phyloP scores from a whole-genome alignment of 2,888 invertebrate species.

The Drosophila lacicola region DNA sequence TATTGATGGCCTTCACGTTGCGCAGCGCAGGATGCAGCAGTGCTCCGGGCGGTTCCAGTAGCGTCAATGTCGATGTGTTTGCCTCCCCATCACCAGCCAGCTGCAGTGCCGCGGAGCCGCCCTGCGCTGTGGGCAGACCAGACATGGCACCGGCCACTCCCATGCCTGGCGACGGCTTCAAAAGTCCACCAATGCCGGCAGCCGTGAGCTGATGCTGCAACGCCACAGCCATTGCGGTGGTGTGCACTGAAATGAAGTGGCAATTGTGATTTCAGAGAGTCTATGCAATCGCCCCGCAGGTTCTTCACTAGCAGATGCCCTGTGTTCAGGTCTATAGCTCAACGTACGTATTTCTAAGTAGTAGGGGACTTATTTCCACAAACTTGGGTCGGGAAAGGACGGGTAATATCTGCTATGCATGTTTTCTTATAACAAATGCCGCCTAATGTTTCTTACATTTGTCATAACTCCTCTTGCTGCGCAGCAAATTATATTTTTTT shows the following conservation, averaged over 20 bases:
- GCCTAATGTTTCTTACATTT: not conserved
- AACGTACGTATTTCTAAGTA: no score
- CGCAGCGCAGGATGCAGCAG: slow-evolving; percentile 89
- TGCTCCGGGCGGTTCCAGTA: slow-evolving; percentile 83
- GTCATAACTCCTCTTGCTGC: not conserved
- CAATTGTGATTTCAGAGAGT: slow-evolving; percentile 3
- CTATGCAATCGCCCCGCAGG: not conserved
- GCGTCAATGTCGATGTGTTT: slow-evolving; percentile 81
- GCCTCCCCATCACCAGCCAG: slow-evolving; percentile 82
- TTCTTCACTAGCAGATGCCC: not conserved
- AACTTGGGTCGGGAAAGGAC: not conserved
- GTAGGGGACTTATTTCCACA: no score
- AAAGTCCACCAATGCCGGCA: slow-evolving; percentile 82
- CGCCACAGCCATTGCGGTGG: slow-evolving; percentile 84
- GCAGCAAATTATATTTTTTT: no score
- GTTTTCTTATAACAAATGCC: not conserved
- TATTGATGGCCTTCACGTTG: slow-evolving; percentile 87
- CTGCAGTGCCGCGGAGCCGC: slow-evolving; percentile 65
- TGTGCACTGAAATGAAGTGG: slow-evolving; percentile 73
- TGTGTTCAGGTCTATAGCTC: not conserved
- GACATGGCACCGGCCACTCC: slow-evolving; percentile 81
- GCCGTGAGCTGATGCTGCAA: slow-evolving; percentile 84
- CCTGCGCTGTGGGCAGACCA: slow-evolving; percentile 76
- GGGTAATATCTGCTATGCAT: not conserved
- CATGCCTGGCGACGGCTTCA: slow-evolving; percentile 83